Evolutionary conservation across 35 echinoderm and acorn worm genomes (phyloP).

Genomic region (Holothuria glaberrima): DNA sequence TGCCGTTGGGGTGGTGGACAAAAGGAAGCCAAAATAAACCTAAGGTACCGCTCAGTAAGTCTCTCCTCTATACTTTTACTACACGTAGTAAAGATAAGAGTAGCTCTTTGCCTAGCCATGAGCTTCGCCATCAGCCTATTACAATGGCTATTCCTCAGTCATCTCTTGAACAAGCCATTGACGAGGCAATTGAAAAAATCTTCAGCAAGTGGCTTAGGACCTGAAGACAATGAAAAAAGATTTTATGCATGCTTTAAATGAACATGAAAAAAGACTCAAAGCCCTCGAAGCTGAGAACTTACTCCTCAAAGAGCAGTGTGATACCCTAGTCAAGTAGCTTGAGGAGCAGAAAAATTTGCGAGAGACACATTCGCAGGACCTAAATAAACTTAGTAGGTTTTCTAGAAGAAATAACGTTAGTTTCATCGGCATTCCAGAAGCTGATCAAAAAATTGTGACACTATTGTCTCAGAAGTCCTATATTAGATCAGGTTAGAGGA

Average conservation of each 20-base stretch:
- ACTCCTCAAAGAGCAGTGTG: neutral
- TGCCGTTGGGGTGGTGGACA: no score
- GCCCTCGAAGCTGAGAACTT: neutral
- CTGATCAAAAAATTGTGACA: neutral
- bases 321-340: neutral
- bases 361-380: neutral
- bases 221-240: neutral
- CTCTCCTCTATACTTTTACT: no score
- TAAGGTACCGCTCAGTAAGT: neutral
- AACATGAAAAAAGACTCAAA: constrained; percentile 1
- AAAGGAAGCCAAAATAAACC: neutral
- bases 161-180: no score
- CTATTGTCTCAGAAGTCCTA: neutral
- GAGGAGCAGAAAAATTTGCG: neutral
- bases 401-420: constrained; percentile 8
- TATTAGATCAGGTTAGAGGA: neutral
- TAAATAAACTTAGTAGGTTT: constrained; percentile 2
- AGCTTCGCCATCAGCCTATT: no score
- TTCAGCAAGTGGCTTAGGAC: neutral
- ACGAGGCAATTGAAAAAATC: no score
- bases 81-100: no score
- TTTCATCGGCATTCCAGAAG: constrained; percentile 4
- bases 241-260: constrained; percentile 3
- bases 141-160: no score
- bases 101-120: no score